Conservation (phyloP, 2,888 invertebrate genomes). For the Stenodera caucasica region DNA sequence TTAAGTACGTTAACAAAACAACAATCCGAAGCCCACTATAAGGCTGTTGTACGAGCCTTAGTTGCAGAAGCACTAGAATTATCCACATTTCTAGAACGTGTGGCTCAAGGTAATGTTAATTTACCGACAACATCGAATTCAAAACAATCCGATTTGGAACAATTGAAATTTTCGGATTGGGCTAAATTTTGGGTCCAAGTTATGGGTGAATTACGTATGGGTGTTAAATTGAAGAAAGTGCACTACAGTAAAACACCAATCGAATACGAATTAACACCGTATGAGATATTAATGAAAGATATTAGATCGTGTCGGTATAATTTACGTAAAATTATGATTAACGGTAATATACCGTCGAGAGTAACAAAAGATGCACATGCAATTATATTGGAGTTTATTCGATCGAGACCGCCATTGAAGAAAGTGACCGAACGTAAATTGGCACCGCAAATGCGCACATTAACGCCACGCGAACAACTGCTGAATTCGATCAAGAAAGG, state of each 20-base stretch:
- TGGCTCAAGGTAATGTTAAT: constrained; percentile 70
- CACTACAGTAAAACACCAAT: constrained; percentile 75
- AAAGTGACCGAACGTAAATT: constrained; percentile 87
- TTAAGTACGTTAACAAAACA: constrained; percentile 54
- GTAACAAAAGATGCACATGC: constrained; percentile 95
- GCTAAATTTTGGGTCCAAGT: constrained; percentile 96
- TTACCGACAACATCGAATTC: constrained; percentile 63
- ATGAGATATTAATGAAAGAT: constrained; percentile 96
- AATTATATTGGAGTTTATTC: constrained; percentile 94
- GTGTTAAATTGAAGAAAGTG: constrained; percentile 91
- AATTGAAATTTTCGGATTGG: constrained; percentile 89
- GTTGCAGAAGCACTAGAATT: constrained; percentile 91
- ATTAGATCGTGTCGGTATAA: constrained; percentile 89
- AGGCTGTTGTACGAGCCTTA: constrained; percentile 88
- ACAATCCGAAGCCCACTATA: constrained; percentile 79
- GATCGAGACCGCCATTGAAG: constrained; percentile 90
- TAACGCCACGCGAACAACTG: constrained; percentile 80
- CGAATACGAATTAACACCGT: constrained; percentile 93
- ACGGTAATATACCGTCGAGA: constrained; percentile 77
- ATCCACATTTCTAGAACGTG: constrained; percentile 85
- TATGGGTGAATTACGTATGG: constrained; percentile 86
- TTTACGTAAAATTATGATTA: constrained; percentile 81
- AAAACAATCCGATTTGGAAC: constrained; percentile 72
- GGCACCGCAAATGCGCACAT: constrained; percentile 71
- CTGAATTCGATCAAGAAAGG: constrained; percentile 85